Conservation (phyloP, 2,113 vertebrate species). For the Ctenodactylus gundi region DNA sequence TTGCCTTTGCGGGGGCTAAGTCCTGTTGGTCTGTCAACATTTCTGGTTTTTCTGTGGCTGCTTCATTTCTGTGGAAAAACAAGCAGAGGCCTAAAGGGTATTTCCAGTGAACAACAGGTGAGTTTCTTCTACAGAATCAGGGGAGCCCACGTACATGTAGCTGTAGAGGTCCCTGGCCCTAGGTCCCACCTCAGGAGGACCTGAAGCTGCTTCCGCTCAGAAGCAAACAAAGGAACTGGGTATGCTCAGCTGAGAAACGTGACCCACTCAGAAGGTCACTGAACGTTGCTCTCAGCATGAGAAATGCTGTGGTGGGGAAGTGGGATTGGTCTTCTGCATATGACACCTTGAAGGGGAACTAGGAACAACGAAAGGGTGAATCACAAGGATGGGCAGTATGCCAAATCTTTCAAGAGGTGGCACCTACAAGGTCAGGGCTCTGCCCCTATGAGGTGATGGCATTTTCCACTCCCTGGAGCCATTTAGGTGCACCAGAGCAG, state of each 20-base stretch:
- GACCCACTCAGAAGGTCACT: background rate
- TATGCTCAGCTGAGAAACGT: background rate
- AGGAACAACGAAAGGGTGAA: background rate
- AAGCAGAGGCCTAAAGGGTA: background rate
- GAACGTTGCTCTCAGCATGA: background rate
- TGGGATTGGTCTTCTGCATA: background rate
- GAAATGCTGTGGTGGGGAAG: background rate
- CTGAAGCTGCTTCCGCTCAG: background rate
- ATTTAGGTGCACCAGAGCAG: background rate
- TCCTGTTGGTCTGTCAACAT: background rate
- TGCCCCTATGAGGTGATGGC: background rate
- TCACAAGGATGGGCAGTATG: background rate
- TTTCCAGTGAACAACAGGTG: background rate
- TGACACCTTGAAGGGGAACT: background rate
- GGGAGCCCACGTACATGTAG: background rate
- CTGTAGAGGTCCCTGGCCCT: background rate
- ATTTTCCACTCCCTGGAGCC: background rate
- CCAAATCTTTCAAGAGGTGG: background rate
- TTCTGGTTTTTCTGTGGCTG: background rate
- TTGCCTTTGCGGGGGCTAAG: background rate
- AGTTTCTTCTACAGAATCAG: background rate
- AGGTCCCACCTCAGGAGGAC: background rate
- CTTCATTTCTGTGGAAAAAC: background rate
- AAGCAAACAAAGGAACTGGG: background rate
- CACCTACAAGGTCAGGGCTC: background rate